A percentile compares a stretch with the other conserved stretches of the same genome.
These are phyloP conservation scores for Delichon dasypus DNA, from an alignment of 2,797 vertebrate genomes.

Conservation along the genomic window DNA sequence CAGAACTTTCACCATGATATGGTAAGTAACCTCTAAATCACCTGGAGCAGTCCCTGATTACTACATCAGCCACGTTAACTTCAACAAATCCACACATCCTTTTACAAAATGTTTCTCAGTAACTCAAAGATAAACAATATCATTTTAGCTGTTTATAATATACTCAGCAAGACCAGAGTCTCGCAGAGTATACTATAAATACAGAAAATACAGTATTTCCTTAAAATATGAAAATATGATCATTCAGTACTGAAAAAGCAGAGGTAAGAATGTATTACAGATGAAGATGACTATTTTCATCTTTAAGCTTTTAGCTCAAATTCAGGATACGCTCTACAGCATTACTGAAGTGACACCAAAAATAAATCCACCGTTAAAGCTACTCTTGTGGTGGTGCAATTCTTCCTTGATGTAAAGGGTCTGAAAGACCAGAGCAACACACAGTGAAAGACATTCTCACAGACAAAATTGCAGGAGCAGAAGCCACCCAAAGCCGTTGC, in stretches of 20 bases:
- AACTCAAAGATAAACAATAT: neutral
- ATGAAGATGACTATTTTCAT: neutral
- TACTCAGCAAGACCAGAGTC: neutral
- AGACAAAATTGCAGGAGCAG: neutral
- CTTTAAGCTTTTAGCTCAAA: neutral
- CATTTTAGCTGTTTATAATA: neutral
- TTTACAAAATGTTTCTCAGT: neutral
- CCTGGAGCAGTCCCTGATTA: neutral
- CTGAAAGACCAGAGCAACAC: neutral
- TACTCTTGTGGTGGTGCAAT: neutral
- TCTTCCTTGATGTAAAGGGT: neutral
- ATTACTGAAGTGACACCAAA: neutral
- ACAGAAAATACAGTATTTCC: neutral
- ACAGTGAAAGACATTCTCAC: neutral
- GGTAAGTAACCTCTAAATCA: neutral
- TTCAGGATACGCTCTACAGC: neutral
- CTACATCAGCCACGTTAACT: accelerated
- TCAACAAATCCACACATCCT: neutral
- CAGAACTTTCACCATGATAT: neutral
- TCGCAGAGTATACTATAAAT: too few relatives aligned
- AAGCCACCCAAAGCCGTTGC: neutral
- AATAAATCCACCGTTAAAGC: neutral
- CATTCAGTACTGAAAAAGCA: neutral
- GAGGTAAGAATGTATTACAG: neutral
- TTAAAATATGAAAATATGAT: neutral